Conservation (phyloP, 2,888 invertebrate genomes). For the Mechanitis mazaeus region DNA sequence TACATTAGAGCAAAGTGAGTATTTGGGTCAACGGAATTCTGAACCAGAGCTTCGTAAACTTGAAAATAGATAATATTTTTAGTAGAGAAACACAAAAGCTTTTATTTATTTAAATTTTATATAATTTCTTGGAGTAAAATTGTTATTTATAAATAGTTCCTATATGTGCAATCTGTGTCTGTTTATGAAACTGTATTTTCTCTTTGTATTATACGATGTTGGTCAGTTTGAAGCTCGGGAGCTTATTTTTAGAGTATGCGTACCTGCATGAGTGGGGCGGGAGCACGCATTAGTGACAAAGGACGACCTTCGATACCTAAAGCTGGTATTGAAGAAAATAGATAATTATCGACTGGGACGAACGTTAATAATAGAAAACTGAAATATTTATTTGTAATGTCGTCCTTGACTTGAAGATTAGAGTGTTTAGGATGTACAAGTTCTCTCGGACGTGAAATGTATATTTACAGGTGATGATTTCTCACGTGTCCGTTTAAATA, state of each 20-base stretch:
- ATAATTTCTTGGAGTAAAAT: too few relatives aligned
- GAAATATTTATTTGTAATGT: conserved; percentile 47
- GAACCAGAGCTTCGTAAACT: conserved; percentile 61
- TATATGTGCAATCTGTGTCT: conserved; percentile 13
- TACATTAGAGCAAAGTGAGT: conserved; percentile 47
- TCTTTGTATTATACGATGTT: conserved; percentile 35
- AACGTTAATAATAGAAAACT: conserved; percentile 46
- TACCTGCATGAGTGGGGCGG: conserved; percentile 48
- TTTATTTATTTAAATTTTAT: background rate
- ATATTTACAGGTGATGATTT: conserved; percentile 64
- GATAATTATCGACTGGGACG: conserved; percentile 59
- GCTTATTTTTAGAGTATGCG: conserved; percentile 37
- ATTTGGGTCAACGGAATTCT: conserved; percentile 63
- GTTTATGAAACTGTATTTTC: conserved; percentile 35
- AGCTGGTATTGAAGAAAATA: conserved; percentile 54
- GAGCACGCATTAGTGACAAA: conserved; percentile 35
- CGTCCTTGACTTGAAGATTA: conserved; percentile 33
- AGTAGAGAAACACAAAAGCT: conserved; percentile 43
- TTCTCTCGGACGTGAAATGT: conserved; percentile 33
- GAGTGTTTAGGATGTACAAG: conserved; percentile 25
- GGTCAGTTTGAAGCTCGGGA: conserved; percentile 22
- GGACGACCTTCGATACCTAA: conserved; percentile 43
- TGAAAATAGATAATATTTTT: conserved; percentile 69
- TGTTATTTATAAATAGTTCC: conserved; percentile 5
- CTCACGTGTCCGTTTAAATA: conserved; percentile 48